Evolutionary conservation across 2,888 invertebrate species (phyloP), one percentile per base, ranked within the genome.

Genomic region (Zygaena filipendulae): DNA sequence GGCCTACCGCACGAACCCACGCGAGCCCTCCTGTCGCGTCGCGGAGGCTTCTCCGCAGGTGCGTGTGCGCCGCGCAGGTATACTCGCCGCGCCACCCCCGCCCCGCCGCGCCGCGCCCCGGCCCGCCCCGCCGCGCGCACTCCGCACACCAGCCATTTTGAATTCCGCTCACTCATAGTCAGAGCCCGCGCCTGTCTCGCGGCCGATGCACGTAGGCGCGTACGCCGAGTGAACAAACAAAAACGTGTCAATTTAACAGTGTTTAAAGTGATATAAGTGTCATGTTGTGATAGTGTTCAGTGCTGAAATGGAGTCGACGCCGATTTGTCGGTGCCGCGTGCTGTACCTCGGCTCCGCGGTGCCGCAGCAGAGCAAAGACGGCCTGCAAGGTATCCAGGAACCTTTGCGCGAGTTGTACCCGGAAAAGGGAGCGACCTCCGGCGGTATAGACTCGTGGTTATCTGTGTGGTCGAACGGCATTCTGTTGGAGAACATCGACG

Each of bases 391-490:
- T 32, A 94, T 97, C 43, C 98, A 99, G 81, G 97, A 98, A 64
- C 98, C 98, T 2, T 74, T 99, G 47, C 87, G 93, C 47, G 97
- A 97, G 55, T 81, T 97, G 33, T 99, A 99, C 70, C 96, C 97
- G 33, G 94, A 95, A 43, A 94, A 95, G 72, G 95, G 95, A 35
- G 91, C 93, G 35, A 84, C 91, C 37, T 90, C 92, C 42, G 86
- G 92, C 58, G 93, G 98, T 51, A 92, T 96, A 54, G 94, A 95
- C 77, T 94, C 97, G 43, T 96, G 96, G 95, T 82, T 98, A 29
- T 95, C 95, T 45, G 95, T 99, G 27, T 97, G 96, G 93, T 94
- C 94, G 39, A 97, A 97, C 61, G 98, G 98, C 26, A 88, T 99
- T 41, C 69, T 94, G 25, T 64, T 99, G 42, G 97, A 98, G 79